phyloP scores from a whole-genome alignment of 2,797 vertebrate species.

The Monodelphis domestica region DNA sequence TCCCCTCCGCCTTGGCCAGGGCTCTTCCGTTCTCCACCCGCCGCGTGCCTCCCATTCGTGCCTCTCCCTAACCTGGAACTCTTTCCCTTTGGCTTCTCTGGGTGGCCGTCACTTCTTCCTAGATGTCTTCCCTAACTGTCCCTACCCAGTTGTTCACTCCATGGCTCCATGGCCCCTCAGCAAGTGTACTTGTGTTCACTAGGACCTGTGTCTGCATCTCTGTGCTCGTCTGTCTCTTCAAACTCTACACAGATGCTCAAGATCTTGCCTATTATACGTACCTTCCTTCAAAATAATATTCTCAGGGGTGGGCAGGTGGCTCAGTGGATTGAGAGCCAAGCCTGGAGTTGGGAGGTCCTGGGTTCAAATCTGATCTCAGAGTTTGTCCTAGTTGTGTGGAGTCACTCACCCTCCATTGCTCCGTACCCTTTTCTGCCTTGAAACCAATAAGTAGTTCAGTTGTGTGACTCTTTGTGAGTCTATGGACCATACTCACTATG shows the following conservation, averaged over 20 bases:
- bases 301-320: no score
- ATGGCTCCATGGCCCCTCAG: not conserved
- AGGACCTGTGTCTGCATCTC: not conserved
- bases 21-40: not conserved
- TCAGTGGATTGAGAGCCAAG: no score
- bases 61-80: no score
- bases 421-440: no score
- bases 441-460: no score
- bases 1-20: not conserved
- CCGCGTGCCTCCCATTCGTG: not conserved
- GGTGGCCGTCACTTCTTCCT: conserved; percentile 26
- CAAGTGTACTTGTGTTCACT: not conserved
- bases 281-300: not conserved
- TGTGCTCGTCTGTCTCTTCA: not conserved
- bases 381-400: no score
- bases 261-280: not conserved
- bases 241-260: not conserved
- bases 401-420: no score
- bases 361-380: no score
- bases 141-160: not conserved
- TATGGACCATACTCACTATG: no score
- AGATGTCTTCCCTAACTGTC: not conserved
- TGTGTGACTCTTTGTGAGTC: no score
- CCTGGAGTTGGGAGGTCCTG: no score
- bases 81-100: not conserved